Evolutionary conservation across 1,140 invertebrate species (phyloP), one percentile per base, ranked within the genome.

Genomic region (Lutraria rhynchaena): DNA sequence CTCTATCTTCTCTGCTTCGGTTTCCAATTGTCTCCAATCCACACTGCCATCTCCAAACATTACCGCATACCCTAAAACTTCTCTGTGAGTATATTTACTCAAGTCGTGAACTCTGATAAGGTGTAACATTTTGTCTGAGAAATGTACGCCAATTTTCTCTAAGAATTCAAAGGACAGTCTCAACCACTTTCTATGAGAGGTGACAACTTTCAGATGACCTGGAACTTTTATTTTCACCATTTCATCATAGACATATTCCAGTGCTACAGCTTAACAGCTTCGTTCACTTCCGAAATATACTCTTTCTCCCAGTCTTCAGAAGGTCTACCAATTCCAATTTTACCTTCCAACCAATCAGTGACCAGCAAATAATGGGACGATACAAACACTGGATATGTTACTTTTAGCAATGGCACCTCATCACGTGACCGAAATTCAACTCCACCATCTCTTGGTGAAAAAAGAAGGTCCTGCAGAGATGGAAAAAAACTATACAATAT

Each of bases 21-120:
- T 27, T 51, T 58, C 53, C 9, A 81, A 49, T 11, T 73, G 29
- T 53, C 60, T 71, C 53, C 53, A 81, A 31, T 63, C 58, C 3
- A 60, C 27, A 2, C 35, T 27, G 11, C 78, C 78, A 63, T 73
- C 69, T 37, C 46, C 58, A 61, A 81, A 81, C 78, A 81, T 81
- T 0, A 74, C 58, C 7, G 69, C 78, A 73, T 81, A 81, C 9
- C 78, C 78, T 3, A 81, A 58, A 22, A 73, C 67, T 65, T 81
- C 78, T 1, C 60, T 17, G 33, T 73, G 78, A 15, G 67, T 63
- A 49, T 51, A 81, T 63, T 81, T 81, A 35, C 78, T 81, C n/a
- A 81, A 22, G 44, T 81, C 78, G 35, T 81, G 78, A 13, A n/a
- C 27, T 1, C 22, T 19, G 9, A 81, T 35, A 9, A 73, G 46